These are phyloP conservation scores for Geotrypetes seraphini DNA, from an alignment of 2,797 vertebrate species.

Conservation along the genomic window DNA sequence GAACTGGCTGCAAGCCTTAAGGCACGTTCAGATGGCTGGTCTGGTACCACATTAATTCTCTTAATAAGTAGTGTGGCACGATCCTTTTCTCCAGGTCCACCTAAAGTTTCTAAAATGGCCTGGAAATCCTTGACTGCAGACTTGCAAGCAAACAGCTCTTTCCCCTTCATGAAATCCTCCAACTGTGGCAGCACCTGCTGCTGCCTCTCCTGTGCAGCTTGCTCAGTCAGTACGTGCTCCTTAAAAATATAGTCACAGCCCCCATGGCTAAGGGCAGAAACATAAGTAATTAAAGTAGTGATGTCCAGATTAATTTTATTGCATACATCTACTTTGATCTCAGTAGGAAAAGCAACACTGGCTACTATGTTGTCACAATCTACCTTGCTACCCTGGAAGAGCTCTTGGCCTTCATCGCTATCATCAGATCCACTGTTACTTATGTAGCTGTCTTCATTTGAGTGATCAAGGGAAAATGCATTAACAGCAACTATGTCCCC, in stretches of 20 bases:
- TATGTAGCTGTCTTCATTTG: conserved; percentile 15
- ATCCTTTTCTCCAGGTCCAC: conserved; percentile 75
- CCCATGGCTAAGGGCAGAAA: conserved; percentile 85
- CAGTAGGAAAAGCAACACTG: conserved; percentile 68
- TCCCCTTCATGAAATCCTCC: conserved; percentile 78
- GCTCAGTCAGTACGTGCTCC: conserved; percentile 86
- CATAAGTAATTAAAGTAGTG: conserved; percentile 85
- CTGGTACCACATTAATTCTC: conserved; percentile 68
- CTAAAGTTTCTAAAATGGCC: conserved; percentile 80
- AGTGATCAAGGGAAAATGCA: conserved; percentile 27
- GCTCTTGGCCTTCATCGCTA: conserved; percentile 33
- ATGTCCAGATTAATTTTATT: conserved; percentile 84
- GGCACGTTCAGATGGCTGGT: conserved; percentile 77
- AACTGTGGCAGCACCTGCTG: conserved; percentile 74
- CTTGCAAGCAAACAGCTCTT: conserved; percentile 81
- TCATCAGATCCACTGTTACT: conserved; percentile 38
- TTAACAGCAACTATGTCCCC: conserved; percentile 87
- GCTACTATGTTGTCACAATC: conserved; percentile 66
- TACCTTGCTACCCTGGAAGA: conserved; percentile 59
- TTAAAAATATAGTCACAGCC: conserved; percentile 77
- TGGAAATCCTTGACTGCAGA: conserved; percentile 84
- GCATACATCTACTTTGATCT: conserved; percentile 72
- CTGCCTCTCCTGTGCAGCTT: conserved; percentile 79
- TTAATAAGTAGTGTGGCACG: conserved; percentile 64
- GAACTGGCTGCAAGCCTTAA: conserved; percentile 70